Evolutionary conservation across 2,797 vertebrate species (phyloP).

Genomic region (Anomalospiza imberbis): DNA sequence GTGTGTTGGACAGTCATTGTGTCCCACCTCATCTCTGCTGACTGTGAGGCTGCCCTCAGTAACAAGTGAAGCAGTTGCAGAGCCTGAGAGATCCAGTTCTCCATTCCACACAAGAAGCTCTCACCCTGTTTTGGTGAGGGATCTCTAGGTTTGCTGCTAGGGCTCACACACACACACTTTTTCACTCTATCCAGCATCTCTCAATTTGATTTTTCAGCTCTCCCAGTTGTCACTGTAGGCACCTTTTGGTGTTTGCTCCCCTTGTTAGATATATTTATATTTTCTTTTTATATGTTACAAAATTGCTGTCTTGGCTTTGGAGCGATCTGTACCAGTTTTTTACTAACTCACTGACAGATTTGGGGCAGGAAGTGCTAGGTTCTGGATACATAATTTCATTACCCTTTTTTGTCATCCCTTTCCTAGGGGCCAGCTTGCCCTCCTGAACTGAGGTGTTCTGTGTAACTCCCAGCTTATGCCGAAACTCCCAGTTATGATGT

Average conservation of each 20-base stretch:
- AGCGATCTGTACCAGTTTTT: not conserved
- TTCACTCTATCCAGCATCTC: not conserved
- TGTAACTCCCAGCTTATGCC: not conserved
- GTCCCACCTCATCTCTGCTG: not conserved
- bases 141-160: not conserved
- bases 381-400: not conserved
- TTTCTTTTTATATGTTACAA: not conserved
- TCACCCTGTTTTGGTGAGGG: not conserved
- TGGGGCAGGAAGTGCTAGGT: not conserved
- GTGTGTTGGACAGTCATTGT: not conserved
- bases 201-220: not conserved
- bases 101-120: not conserved
- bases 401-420: not conserved
- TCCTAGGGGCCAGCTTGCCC: not conserved
- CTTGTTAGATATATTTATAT: not conserved
- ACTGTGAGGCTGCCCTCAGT: fast-evolving
- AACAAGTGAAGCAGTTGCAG: fast-evolving
- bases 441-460: not conserved
- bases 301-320: not conserved
- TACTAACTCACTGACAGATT: constrained; percentile 13
- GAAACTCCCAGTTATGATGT: not conserved
- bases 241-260: not conserved
- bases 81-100: not conserved
- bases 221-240: not conserved
- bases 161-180: not conserved